These are phyloP conservation scores for Trogon surrucura DNA, from an alignment of 2,113 vertebrate genomes.

Conservation along the genomic window DNA sequence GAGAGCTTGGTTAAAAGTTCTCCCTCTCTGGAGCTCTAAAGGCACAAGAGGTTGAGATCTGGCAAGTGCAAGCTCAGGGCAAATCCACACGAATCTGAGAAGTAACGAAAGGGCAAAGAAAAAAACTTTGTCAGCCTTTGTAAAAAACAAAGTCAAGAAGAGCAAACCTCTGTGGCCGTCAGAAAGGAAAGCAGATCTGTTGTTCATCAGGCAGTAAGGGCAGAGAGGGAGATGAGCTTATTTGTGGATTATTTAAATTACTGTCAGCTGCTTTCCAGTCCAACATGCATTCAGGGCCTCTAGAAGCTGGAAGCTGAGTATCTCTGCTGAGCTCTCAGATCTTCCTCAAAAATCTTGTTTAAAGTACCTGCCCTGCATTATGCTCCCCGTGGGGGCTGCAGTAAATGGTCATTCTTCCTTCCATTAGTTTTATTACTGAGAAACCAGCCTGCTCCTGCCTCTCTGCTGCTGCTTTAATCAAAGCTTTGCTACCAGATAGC, in stretches of 20 bases:
- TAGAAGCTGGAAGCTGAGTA: not conserved
- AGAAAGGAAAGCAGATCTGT: not conserved
- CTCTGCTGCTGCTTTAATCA: constrained; percentile 29
- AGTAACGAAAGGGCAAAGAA: not conserved
- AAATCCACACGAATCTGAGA: not conserved
- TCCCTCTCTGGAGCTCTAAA: not conserved
- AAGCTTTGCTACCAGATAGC: constrained; percentile 39
- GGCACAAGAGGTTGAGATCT: not conserved
- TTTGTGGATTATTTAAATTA: not conserved
- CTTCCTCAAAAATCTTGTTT: not conserved
- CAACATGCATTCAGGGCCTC: not conserved
- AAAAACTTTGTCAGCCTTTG: not conserved
- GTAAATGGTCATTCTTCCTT: not conserved
- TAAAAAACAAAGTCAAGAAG: not conserved
- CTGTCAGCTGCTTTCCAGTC: not conserved
- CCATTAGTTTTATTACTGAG: constrained; percentile 31
- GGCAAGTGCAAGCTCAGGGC: not conserved
- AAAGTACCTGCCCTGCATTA: not conserved
- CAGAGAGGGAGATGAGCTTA: not conserved
- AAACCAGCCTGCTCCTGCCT: constrained; percentile 18
- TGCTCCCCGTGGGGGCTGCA: not conserved
- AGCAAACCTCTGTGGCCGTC: not conserved
- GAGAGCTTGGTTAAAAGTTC: not conserved
- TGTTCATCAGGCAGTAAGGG: not conserved
- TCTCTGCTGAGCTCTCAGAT: not conserved